A percentile compares a stretch with the other conserved stretches of the same genome.
These are phyloP conservation scores for Listronotus bonariensis DNA, from an alignment of 1,140 invertebrate species.

Conservation along the genomic window DNA sequence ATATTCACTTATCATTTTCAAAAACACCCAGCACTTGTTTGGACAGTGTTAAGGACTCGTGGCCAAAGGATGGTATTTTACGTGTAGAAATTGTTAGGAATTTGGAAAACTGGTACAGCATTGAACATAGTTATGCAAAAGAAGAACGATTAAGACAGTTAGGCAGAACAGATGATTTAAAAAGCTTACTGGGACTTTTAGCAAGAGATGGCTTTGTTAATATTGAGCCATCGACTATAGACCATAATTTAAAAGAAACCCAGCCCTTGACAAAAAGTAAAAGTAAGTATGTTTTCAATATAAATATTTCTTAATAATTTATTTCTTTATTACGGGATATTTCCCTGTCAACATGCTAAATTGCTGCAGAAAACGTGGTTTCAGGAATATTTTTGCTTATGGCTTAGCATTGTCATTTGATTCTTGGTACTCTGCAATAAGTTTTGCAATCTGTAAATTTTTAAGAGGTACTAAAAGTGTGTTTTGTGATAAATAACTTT, in stretches of 20 bases:
- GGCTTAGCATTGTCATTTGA: no score
- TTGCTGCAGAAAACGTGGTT: no score
- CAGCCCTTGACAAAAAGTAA: slow-evolving; percentile 48
- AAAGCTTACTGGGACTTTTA: slow-evolving; percentile 68
- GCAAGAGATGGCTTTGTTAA: slow-evolving; percentile 73
- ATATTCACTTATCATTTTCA: slow-evolving; percentile 94
- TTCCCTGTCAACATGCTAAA: no score
- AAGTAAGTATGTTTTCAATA: slow-evolving; percentile 9
- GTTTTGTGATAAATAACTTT: no score
- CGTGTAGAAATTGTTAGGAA: slow-evolving; percentile 92
- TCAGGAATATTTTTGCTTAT: no score
- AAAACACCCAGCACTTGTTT: slow-evolving; percentile 92
- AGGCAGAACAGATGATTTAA: slow-evolving; percentile 68
- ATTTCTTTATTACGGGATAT: no score
- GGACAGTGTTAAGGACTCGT: slow-evolving; percentile 83
- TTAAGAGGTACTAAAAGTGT: no score
- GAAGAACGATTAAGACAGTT: slow-evolving; percentile 73
- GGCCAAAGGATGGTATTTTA: slow-evolving; percentile 95
- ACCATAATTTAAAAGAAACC: slow-evolving; percentile 53
- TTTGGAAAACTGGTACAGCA: slow-evolving; percentile 68
- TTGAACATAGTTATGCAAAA: slow-evolving; percentile 82
- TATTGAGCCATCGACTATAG: slow-evolving; percentile 70
- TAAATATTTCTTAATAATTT: neutral
- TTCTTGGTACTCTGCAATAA: no score
- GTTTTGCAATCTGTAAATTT: no score